These are phyloP conservation scores for Coenobita brevimanus DNA, from an alignment of 1,140 invertebrate species.

Conservation along the genomic window DNA sequence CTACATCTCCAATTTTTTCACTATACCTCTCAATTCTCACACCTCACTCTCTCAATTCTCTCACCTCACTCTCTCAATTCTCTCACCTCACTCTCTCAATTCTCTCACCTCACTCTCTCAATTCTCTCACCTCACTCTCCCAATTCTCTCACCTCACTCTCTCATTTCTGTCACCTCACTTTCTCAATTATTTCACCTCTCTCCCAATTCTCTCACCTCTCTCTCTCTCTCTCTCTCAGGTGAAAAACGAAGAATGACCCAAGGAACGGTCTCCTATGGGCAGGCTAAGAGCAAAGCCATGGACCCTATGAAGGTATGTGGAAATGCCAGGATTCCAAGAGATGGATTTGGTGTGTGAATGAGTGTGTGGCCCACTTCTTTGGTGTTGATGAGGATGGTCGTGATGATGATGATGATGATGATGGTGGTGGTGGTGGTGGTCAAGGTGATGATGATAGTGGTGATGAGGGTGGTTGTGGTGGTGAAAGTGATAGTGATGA, in stretches of 20 bases:
- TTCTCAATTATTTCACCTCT: neutral
- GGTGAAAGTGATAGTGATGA: no score
- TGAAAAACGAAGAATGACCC: conserved; percentile 37
- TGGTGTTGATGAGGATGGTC: no score
- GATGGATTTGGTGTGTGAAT: no score
- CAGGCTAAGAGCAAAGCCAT: conserved; percentile 73
- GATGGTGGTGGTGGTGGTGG: no score
- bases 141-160: neutral
- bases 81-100: neutral
- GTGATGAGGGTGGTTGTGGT: no score
- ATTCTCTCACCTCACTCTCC: neutral
- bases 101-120: neutral
- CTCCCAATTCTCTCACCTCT: neutral
- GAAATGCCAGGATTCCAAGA: no score
- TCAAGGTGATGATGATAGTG: no score
- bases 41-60: neutral
- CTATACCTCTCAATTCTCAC: neutral
- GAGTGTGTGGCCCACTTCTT: no score
- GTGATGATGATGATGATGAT: no score
- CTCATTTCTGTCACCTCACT: neutral
- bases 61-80: neutral
- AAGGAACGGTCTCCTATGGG: conserved; percentile 45
- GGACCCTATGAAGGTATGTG: conserved; percentile 75
- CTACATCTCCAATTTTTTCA: neutral
- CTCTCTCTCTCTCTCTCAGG: conserved; percentile 6